These are phyloP conservation scores for Malacosoma neustria DNA, from an alignment of 2,888 invertebrate genomes.

Conservation along the genomic window DNA sequence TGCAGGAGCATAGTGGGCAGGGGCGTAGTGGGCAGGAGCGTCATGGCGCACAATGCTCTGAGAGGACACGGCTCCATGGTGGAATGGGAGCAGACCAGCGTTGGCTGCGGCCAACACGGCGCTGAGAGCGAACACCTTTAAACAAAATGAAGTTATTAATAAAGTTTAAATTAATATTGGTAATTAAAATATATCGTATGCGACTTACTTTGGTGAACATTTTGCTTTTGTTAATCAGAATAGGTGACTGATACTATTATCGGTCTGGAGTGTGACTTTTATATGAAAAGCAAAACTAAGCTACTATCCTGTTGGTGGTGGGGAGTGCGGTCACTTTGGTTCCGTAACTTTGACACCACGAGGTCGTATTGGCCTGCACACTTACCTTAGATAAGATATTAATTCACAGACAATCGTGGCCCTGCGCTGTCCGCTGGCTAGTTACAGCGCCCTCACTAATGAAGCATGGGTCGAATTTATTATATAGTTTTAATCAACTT, in stretches of 20 bases:
- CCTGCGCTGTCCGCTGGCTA: constrained; percentile 18
- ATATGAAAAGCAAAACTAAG: constrained; percentile 71
- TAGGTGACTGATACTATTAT: constrained; percentile 72
- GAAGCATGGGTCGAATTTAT: neutral
- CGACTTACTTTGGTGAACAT: constrained; percentile 71
- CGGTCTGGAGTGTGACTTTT: constrained; percentile 59
- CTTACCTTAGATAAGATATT: constrained; percentile 41
- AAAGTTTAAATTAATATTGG: neutral
- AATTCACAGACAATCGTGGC: constrained; percentile 37
- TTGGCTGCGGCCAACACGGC: constrained; percentile 68
- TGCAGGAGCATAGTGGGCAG: constrained; percentile 38
- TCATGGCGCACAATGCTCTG: constrained; percentile 68
- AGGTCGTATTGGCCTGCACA: constrained; percentile 53
- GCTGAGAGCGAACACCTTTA: constrained; percentile 57
- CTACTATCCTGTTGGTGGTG: constrained; percentile 51
- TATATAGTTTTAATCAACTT: too few species aligned
- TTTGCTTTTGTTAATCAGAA: constrained; percentile 66
- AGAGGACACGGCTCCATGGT: constrained; percentile 66
- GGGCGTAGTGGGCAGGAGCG: constrained; percentile 46
- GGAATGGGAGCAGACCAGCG: constrained; percentile 67
- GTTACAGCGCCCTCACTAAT: constrained; percentile 7
- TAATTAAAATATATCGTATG: neutral
- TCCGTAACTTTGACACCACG: constrained; percentile 74
- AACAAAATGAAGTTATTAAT: constrained; percentile 6
- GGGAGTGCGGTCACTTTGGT: constrained; percentile 64